These are phyloP conservation scores for Willowsia nigromaculata DNA, from an alignment of 2,888 invertebrate species.

Conservation along the genomic window DNA sequence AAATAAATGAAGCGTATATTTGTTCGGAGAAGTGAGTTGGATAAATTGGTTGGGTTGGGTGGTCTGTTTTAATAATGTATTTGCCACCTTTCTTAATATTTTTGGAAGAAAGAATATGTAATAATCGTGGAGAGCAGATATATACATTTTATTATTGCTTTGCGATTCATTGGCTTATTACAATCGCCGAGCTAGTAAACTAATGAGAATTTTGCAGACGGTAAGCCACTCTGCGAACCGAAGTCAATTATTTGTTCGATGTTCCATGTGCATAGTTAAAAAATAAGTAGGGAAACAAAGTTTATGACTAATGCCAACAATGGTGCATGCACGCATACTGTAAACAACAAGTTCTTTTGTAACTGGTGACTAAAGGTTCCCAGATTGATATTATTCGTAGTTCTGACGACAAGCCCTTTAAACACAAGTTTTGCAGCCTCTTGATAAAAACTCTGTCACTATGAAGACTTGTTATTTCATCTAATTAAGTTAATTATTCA, in stretches of 20 bases:
- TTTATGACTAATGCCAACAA: background rate
- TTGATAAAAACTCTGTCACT: background rate
- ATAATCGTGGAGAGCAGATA: background rate
- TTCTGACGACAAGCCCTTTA: background rate
- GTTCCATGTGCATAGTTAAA: background rate
- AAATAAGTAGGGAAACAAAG: too few relatives aligned
- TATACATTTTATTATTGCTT: background rate
- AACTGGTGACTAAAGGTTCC: background rate
- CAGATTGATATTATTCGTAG: background rate
- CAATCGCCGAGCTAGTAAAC: background rate
- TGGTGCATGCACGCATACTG: background rate
- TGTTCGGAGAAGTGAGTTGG: conserved; percentile 8
- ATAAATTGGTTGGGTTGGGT: conserved; percentile 30
- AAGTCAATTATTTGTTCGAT: background rate
- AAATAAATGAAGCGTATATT: conserved; percentile 25
- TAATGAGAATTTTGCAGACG: background rate
- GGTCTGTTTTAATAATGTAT: background rate
- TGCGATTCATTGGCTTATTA: conserved; percentile 11
- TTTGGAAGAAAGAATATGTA: background rate
- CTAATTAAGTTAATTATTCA: background rate
- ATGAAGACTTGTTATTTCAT: background rate
- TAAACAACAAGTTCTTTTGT: background rate
- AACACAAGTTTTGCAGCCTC: background rate
- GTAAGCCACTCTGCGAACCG: background rate
- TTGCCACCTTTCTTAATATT: background rate